phyloP scores from a whole-genome alignment of 2,888 invertebrate genomes.

The Euproctis similis region DNA sequence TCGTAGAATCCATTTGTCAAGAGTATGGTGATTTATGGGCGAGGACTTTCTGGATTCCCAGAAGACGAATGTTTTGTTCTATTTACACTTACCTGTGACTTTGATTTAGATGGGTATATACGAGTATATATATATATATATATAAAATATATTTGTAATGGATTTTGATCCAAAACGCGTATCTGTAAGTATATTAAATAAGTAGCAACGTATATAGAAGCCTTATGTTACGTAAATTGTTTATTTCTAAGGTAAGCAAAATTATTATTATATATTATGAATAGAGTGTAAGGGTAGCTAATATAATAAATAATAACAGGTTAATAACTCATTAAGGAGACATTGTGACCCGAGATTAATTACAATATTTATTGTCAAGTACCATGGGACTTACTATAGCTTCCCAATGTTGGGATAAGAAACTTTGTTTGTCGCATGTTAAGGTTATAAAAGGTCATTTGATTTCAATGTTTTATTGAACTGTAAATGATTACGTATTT shows the following conservation, averaged over 20 bases:
- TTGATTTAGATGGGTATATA: constrained; percentile 61
- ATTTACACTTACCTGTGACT: constrained; percentile 74
- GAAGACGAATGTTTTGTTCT: constrained; percentile 71
- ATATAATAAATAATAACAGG: constrained; percentile 5
- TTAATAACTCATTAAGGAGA: constrained; percentile 5
- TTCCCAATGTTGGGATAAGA: constrained; percentile 5
- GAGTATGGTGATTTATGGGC: constrained; percentile 68
- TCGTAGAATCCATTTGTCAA: constrained; percentile 75
- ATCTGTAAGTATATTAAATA: background rate
- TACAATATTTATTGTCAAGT: constrained; percentile 6
- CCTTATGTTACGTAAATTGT: constrained; percentile 5
- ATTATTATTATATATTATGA: too few relatives aligned
- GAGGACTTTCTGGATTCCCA: constrained; percentile 68
- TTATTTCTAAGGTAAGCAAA: constrained; percentile 5
- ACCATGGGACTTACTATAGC: constrained; percentile 4
- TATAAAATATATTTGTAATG: too few relatives aligned
- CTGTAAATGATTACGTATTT: too few relatives aligned
- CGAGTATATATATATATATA: too few relatives aligned
- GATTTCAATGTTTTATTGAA: background rate
- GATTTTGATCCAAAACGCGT: constrained; percentile 14
- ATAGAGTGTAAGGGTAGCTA: background rate
- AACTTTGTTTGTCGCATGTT: constrained; percentile 1
- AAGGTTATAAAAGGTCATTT: constrained; percentile 3
- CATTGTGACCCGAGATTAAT: constrained; percentile 8
- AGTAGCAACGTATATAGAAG: constrained; percentile 2